These are phyloP conservation scores for Drosophila parvula DNA, from an alignment of 1,140 invertebrate genomes.

Conservation along the genomic window DNA sequence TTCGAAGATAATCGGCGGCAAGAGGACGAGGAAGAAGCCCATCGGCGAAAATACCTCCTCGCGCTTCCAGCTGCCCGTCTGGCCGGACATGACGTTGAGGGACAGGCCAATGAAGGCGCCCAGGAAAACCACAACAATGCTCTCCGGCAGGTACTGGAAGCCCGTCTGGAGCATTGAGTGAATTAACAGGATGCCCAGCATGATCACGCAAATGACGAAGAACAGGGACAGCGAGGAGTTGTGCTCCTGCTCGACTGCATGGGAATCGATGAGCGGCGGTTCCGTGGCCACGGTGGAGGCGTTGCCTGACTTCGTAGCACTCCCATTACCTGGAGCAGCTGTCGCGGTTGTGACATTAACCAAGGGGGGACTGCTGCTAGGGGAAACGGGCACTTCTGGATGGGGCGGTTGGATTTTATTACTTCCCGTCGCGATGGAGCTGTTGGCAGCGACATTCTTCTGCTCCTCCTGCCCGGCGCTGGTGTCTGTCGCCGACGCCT, in stretches of 20 bases:
- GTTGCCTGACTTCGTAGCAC: slow-evolving; percentile 38
- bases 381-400: background rate
- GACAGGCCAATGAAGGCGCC: slow-evolving; percentile 96
- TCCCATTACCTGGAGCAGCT: slow-evolving; percentile 3
- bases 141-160: slow-evolving; percentile 98
- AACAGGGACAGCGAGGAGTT: slow-evolving; percentile 98
- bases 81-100: slow-evolving; percentile 95
- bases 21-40: slow-evolving; percentile 97
- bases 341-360: slow-evolving; percentile 1
- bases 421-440: background rate
- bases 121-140: slow-evolving; percentile 97
- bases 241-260: slow-evolving; percentile 96
- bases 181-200: slow-evolving; percentile 96
- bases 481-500: background rate
- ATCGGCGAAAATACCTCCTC: slow-evolving; percentile 99
- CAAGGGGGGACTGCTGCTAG: background rate
- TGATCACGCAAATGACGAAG: slow-evolving; percentile 96
- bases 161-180: slow-evolving; percentile 97
- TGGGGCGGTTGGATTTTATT: background rate
- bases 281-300: slow-evolving; percentile 60
- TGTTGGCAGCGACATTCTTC: slow-evolving; percentile 2
- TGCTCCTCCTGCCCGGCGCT: background rate
- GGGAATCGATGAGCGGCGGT: slow-evolving; percentile 87
- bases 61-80: slow-evolving; percentile 96
- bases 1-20: slow-evolving; percentile 99